Conservation (phyloP, 2,888 invertebrate species). For the Adela reaumurella region DNA sequence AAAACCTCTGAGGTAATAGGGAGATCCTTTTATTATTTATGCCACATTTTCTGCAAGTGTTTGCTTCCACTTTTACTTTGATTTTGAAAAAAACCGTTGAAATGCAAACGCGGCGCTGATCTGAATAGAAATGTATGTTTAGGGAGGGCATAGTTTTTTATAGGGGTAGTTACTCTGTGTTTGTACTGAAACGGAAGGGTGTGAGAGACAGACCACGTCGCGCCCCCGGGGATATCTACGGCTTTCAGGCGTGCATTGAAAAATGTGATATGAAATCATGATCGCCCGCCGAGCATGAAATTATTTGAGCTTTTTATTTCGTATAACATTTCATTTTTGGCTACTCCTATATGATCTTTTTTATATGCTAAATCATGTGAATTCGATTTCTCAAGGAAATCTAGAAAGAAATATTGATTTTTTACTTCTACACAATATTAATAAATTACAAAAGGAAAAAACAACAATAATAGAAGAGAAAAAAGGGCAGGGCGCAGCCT, state of each 20-base stretch:
- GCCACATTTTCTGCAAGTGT: slow-evolving; percentile 54
- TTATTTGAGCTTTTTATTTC: too few relatives aligned
- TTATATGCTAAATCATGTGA: too few relatives aligned
- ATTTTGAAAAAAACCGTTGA: slow-evolving; percentile 45
- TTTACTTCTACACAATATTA: too few relatives aligned
- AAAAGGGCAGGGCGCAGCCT: too few relatives aligned
- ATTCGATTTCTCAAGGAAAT: too few relatives aligned
- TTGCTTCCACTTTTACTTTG: slow-evolving; percentile 50
- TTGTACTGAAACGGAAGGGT: not conserved
- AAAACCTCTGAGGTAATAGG: not conserved
- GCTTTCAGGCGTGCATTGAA: not conserved
- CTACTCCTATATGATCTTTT: too few relatives aligned
- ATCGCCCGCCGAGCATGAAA: too few relatives aligned
- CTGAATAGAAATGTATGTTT: slow-evolving; percentile 32
- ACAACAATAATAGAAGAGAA: too few relatives aligned
- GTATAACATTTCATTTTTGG: too few relatives aligned
- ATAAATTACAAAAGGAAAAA: too few relatives aligned
- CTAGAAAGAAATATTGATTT: too few relatives aligned
- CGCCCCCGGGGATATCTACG: not conserved
- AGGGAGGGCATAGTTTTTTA: slow-evolving; percentile 3
- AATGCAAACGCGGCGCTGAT: slow-evolving; percentile 35
- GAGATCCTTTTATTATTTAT: slow-evolving; percentile 49
- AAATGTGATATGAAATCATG: too few relatives aligned
- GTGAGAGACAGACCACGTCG: not conserved
- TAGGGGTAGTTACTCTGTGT: not conserved